Evolutionary conservation across 1,140 invertebrate genomes (phyloP).

Genomic region (Rhagoletis zephyria): DNA sequence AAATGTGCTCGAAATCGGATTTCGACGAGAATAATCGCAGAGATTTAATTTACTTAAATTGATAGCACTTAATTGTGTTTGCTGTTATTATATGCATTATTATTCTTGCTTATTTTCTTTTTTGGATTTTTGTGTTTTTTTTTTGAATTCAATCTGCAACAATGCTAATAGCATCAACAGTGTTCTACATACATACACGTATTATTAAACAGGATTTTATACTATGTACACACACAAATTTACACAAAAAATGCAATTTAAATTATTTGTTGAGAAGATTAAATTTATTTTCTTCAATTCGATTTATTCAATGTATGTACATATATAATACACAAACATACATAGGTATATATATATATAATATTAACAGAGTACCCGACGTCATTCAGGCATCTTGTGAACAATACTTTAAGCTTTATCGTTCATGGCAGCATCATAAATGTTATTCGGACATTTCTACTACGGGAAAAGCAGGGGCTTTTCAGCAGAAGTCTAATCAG

Average conservation of each 20-base stretch:
- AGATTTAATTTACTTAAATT: conserved; percentile 54
- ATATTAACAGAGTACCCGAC: too few species aligned
- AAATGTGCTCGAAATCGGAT: conserved; percentile 47
- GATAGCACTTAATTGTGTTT: conserved; percentile 53
- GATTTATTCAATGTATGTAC: neutral
- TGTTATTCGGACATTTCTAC: too few species aligned
- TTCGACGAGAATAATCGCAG: conserved; percentile 46
- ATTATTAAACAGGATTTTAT: neutral
- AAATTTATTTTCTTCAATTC: conserved; percentile 26
- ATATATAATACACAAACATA: neutral
- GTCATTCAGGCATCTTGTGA: too few species aligned
- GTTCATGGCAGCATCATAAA: too few species aligned
- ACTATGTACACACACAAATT: neutral
- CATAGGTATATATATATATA: neutral
- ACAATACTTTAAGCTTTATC: too few species aligned
- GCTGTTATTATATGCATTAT: conserved; percentile 35
- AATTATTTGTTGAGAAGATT: neutral
- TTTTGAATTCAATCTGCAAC: neutral
- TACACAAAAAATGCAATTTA: neutral
- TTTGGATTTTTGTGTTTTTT: neutral
- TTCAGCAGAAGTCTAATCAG: too few species aligned
- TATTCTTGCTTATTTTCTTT: neutral
- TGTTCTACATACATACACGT: neutral
- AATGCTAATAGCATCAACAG: neutral
- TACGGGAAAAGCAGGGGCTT: too few species aligned